phyloP scores from a whole-genome alignment of 1,140 invertebrate species.

The Dinoponera quadriceps region DNA sequence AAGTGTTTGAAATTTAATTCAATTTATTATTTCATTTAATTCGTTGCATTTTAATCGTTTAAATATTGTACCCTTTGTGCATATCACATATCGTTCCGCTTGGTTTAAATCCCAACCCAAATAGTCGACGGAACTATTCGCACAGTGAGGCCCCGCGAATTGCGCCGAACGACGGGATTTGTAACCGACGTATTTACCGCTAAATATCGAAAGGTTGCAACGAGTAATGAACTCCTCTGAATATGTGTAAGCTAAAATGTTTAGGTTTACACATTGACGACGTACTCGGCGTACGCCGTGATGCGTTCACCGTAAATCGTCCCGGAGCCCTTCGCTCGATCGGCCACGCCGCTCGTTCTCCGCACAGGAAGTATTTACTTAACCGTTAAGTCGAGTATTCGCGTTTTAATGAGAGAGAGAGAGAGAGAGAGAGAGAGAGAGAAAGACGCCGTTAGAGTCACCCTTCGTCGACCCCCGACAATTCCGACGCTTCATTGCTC shows the following conservation, averaged over 20 bases:
- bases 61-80: no score
- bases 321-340: slow-evolving; percentile 22
- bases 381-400: slow-evolving; percentile 79
- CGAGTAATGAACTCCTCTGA: not conserved
- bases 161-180: not conserved
- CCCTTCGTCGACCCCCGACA: slow-evolving; percentile 70
- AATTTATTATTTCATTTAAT: no score
- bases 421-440: slow-evolving; percentile 80
- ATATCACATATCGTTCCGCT: no score
- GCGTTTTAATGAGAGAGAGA: slow-evolving; percentile 81
- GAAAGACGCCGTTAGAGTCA: slow-evolving; percentile 67
- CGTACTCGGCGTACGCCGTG: no score
- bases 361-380: slow-evolving; percentile 73
- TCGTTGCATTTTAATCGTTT: no score
- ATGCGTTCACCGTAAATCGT: not conserved
- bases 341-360: slow-evolving; percentile 1
- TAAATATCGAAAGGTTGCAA: not conserved
- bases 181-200: not conserved
- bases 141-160: no score
- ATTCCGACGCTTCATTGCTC: slow-evolving; percentile 75
- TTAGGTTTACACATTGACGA: slow-evolving; percentile 2
- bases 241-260: not conserved
- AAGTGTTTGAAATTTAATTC: no score
- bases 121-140: no score
- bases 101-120: no score